A percentile compares a stretch with the other conserved stretches of the same genome.
phyloP scores from a whole-genome alignment of 1,140 invertebrate species.

The Chrysopa pallens region DNA sequence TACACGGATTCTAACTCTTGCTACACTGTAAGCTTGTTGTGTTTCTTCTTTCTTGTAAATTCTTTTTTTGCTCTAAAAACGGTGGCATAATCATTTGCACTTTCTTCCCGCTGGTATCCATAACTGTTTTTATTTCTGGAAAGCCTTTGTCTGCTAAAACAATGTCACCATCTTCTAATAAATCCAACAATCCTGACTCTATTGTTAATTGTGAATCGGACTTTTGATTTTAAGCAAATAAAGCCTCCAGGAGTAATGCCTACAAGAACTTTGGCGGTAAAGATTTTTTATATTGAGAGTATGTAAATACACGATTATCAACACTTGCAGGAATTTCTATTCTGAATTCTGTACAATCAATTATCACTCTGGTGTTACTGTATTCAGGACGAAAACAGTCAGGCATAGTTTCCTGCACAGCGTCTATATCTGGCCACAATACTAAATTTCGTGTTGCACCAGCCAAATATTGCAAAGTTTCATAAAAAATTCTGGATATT shows the following conservation, averaged over 20 bases:
- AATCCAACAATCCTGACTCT: constrained; percentile 18
- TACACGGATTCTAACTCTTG: constrained; percentile 19
- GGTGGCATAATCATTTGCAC: constrained; percentile 15
- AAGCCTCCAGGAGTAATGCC: constrained; percentile 21
- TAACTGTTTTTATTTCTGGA: constrained; percentile 12
- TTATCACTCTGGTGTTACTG: constrained; percentile 18
- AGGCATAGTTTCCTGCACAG: constrained; percentile 13
- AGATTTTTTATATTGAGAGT: constrained; percentile 20
- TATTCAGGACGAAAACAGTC: constrained; percentile 16
- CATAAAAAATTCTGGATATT: constrained; percentile 3
- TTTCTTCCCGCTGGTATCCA: constrained; percentile 8
- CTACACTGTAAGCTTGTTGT: constrained; percentile 15
- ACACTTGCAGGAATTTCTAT: constrained; percentile 16
- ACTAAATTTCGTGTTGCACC: constrained; percentile 4
- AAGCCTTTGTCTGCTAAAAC: constrained; percentile 24
- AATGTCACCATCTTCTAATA: constrained; percentile 18
- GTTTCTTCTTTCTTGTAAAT: constrained; percentile 14
- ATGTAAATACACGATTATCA: constrained; percentile 12
- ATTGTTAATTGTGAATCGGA: constrained; percentile 19
- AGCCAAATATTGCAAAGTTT: constrained; percentile 1
- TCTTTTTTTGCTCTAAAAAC: constrained; percentile 10
- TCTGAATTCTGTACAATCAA: constrained; percentile 23
- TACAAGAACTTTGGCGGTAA: constrained; percentile 21
- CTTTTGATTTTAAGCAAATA: constrained; percentile 20
- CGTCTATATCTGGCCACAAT: constrained; percentile 1